Evolutionary conservation across 2,888 invertebrate genomes (phyloP).

Genomic region (Drosophila koepferae): DNA sequence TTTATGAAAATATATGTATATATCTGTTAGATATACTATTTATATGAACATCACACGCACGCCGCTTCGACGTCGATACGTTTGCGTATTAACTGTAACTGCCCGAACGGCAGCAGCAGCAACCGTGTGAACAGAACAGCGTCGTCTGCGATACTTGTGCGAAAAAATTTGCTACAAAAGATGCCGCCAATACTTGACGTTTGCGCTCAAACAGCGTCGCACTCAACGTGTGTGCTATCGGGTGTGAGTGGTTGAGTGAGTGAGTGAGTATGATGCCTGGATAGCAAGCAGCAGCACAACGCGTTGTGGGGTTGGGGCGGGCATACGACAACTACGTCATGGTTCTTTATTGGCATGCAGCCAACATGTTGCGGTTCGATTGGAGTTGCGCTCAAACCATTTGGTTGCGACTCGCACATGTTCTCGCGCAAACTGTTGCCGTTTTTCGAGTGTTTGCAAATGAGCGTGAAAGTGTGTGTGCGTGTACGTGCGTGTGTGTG

Average conservation of each 20-base stretch:
- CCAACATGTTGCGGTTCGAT: slow-evolving; percentile 56
- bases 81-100: slow-evolving; percentile 41
- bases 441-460: slow-evolving; percentile 16
- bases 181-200: slow-evolving; percentile 68
- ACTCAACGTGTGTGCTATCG: slow-evolving; percentile 56
- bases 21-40: background rate
- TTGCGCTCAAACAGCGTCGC: slow-evolving; percentile 58
- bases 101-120: slow-evolving; percentile 28
- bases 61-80: slow-evolving; percentile 25
- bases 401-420: slow-evolving; percentile 40
- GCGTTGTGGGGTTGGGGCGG: too few relatives aligned
- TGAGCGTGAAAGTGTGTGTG: background rate
- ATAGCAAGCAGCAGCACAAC: background rate
- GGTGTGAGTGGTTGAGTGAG: slow-evolving; percentile 8
- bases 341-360: slow-evolving; percentile 23
- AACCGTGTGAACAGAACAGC: slow-evolving; percentile 70
- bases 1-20: background rate
- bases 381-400: slow-evolving; percentile 36
- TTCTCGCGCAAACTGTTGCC: slow-evolving; percentile 73
- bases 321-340: slow-evolving; percentile 46
- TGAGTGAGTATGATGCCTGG: background rate
- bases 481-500: background rate
- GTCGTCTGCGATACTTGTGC: slow-evolving; percentile 70
- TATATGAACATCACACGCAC: slow-evolving; percentile 32
- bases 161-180: slow-evolving; percentile 65